Evolutionary conservation across 2,113 vertebrate genomes (phyloP).

Genomic region (Lutjanus erythropterus): DNA sequence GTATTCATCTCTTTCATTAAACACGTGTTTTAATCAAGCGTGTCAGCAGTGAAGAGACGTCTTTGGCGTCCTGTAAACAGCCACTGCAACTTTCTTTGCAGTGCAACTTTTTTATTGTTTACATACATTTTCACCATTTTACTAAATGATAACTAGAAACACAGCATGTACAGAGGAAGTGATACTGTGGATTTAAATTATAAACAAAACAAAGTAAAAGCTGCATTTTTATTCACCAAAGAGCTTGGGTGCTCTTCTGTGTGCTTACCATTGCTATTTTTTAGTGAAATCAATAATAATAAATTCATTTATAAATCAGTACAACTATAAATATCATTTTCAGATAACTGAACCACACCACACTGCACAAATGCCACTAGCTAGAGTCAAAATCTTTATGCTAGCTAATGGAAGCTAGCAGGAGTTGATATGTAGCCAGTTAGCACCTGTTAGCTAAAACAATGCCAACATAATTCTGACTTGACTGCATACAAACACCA

Average conservation of each 20-base stretch:
- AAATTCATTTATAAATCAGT: no score
- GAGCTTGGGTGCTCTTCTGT: no score
- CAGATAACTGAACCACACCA: no score
- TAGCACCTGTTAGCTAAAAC: background rate
- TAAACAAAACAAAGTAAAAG: background rate
- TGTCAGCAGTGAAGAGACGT: background rate
- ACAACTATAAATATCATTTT: no score
- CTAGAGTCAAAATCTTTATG: no score
- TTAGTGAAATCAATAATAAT: no score
- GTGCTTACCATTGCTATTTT: no score
- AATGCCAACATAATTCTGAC: background rate
- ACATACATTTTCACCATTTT: background rate
- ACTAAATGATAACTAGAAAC: slow-evolving; percentile 7
- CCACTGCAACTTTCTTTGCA: background rate
- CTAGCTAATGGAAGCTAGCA: no score
- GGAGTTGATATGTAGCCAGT: no score
- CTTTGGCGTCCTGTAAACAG: background rate
- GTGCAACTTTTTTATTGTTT: background rate
- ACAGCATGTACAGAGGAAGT: background rate
- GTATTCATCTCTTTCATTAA: background rate
- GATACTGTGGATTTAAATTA: background rate
- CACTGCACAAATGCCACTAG: no score
- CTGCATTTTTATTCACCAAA: background rate
- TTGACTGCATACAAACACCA: background rate
- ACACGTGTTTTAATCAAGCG: background rate